A percentile compares a stretch with the other conserved stretches of the same genome.
phyloP scores from a whole-genome alignment of 2,797 vertebrate genomes.

The Oryzias dopingdopingensis region DNA sequence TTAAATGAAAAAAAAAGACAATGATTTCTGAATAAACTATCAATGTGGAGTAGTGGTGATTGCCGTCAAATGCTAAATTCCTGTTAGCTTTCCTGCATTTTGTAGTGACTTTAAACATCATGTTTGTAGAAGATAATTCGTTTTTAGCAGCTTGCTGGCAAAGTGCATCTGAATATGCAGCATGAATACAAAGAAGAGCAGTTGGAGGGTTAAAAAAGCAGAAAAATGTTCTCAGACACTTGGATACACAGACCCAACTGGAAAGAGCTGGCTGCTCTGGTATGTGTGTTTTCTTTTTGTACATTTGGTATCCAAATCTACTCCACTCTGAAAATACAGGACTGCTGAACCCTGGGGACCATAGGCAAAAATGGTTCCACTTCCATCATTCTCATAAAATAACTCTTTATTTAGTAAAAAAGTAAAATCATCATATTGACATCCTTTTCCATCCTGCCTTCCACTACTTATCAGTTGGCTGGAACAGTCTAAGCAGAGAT shows the following conservation, averaged over 20 bases:
- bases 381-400: too few species aligned
- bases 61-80: neutral
- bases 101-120: slow-evolving; percentile 13
- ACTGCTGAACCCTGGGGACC: too few species aligned
- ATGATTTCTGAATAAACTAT: slow-evolving; percentile 2
- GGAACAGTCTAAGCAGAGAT: too few species aligned
- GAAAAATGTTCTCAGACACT: slow-evolving; percentile 33
- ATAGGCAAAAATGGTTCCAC: too few species aligned
- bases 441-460: too few species aligned
- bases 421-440: too few species aligned
- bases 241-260: slow-evolving; percentile 11
- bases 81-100: slow-evolving; percentile 7
- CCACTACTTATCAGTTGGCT: too few species aligned
- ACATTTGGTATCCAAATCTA: slow-evolving; percentile 12
- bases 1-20: neutral
- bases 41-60: neutral
- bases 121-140: slow-evolving; percentile 15
- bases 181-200: slow-evolving; percentile 29
- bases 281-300: slow-evolving; percentile 1
- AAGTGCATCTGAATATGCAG: slow-evolving; percentile 2
- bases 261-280: neutral
- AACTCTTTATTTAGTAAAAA: too few species aligned
- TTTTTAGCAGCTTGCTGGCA: slow-evolving; percentile 16
- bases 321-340: neutral
- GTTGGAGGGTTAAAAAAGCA: slow-evolving; percentile 1